Conservation (phyloP, 1,140 invertebrate genomes). For the Diplogasteroides magnus region DNA sequence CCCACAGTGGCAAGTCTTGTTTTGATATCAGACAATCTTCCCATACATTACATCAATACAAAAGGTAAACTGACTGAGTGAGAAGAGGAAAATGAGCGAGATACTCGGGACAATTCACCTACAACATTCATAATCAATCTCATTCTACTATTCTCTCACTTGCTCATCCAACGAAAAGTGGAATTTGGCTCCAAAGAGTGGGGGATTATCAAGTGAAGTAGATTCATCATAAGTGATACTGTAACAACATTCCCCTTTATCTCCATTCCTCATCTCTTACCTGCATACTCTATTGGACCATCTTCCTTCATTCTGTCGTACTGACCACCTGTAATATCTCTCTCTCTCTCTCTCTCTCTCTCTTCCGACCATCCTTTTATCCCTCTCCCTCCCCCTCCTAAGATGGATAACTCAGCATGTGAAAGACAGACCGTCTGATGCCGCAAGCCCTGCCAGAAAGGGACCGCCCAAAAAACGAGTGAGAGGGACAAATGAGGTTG, state of each 20-base stretch:
- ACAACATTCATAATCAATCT: no score
- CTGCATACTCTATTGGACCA: slow-evolving; percentile 56
- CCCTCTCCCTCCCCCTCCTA: no score
- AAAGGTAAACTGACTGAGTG: slow-evolving; percentile 62
- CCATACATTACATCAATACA: neutral
- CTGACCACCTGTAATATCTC: slow-evolving; percentile 31
- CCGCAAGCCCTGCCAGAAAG: no score
- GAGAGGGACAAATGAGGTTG: no score
- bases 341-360: neutral
- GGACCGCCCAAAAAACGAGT: no score
- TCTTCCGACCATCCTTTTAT: neutral
- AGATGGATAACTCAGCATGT: no score
- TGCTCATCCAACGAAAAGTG: slow-evolving; percentile 89
- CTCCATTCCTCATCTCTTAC: slow-evolving; percentile 72
- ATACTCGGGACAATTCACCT: slow-evolving; percentile 91
- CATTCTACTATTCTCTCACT: no score
- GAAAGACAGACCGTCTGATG: no score
- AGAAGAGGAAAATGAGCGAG: slow-evolving; percentile 85
- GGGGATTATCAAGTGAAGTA: slow-evolving; percentile 59
- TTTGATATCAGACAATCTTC: neutral
- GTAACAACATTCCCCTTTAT: slow-evolving; percentile 65
- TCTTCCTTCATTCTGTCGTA: slow-evolving; percentile 16
- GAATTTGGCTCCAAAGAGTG: slow-evolving; percentile 91
- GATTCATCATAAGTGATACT: slow-evolving; percentile 65
- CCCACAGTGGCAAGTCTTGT: no score